Base-by-base conservation (phyloP, 2,797 vertebrate species). In the Halcyon chelicuti region DNA sequence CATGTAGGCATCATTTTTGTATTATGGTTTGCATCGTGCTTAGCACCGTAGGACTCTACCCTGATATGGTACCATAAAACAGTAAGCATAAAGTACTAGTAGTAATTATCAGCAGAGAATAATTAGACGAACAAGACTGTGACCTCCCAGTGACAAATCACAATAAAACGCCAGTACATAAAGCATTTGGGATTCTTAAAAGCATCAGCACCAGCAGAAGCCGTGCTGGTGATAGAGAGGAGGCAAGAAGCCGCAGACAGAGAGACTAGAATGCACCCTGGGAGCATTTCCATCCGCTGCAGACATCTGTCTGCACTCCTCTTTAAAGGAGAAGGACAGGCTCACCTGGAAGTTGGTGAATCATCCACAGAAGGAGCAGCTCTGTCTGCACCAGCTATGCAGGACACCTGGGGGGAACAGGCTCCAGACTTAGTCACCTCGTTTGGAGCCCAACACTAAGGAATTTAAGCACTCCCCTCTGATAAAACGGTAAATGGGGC, bases 41-140 rank as follows among this genome's bases (percentile, higher is more conserved):
- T 61, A 81, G 70, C 76, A 75, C 83, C 29, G 8, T 58, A 93
- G 76, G 92, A 88, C 60, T 82, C 80, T 28, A 31, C n/a, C 94
- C 86, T 83, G 84, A 57, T 71, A 86, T 89, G 86, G 90, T 7
- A 79, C 37, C 83, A 82, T 86, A 86, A 93, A 96, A 90, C 62
- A 92, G 73, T 70, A 90, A 87, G 88, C 63, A 79, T 89, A 87
- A 96, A 92, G 81, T 82, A 96, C 75, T 70, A 91, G 86, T 55
- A 89, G 86, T 85, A 96, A 97, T 95, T 96, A 94, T 84, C 86
- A 96, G 83, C 5, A 82, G 94, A 92, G 95, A 93, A 93, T 82
- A 93, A 94, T 96, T 88, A 96, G 88, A 91, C 28, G 67, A 85
- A 92, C 80, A 89, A 82, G 83, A 85, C 71, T 85, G 55, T 52